Evolutionary conservation across 2,888 invertebrate genomes (phyloP).

Genomic region (Drosophila imparisetae): DNA sequence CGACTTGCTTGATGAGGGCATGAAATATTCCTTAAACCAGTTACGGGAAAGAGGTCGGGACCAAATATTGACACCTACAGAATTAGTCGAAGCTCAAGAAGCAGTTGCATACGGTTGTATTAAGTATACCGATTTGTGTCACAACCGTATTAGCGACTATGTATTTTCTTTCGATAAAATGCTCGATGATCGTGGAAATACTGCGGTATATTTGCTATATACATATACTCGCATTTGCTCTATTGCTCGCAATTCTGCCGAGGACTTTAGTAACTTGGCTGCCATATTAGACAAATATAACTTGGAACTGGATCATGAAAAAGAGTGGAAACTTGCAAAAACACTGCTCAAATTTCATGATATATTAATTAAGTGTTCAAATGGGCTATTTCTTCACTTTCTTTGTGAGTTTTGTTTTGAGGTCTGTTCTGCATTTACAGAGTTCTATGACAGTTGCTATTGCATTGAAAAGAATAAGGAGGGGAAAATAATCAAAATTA

Average conservation of each 20-base stretch:
- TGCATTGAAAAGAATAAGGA: constrained; percentile 96
- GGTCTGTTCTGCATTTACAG: constrained; percentile 95
- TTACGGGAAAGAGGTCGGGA: constrained; percentile 94
- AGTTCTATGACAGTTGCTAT: constrained; percentile 99
- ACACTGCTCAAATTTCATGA: constrained; percentile 94
- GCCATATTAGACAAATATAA: constrained; percentile 86
- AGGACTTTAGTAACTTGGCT: constrained; percentile 87
- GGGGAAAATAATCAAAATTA: constrained; percentile 92
- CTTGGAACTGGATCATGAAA: constrained; percentile 92
- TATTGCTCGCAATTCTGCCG: constrained; percentile 89
- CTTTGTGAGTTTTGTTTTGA: constrained; percentile 98
- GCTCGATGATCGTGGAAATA: constrained; percentile 99
- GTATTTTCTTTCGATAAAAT: constrained; percentile 99
- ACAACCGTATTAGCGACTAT: constrained; percentile 97
- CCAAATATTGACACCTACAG: constrained; percentile 91
- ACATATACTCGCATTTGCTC: constrained; percentile 97
- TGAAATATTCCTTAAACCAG: constrained; percentile 92
- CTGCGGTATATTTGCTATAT: constrained; percentile 98
- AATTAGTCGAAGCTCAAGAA: constrained; percentile 93
- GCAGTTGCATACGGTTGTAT: constrained; percentile 99
- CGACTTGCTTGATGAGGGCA: constrained; percentile 96
- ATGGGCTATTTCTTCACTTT: constrained; percentile 92
- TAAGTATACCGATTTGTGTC: constrained; percentile 98
- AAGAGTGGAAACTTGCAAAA: constrained; percentile 98
- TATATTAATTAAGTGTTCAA: constrained; percentile 91